Base-by-base conservation (phyloP, 2,888 invertebrate genomes). In the Papilio demoleus region DNA sequence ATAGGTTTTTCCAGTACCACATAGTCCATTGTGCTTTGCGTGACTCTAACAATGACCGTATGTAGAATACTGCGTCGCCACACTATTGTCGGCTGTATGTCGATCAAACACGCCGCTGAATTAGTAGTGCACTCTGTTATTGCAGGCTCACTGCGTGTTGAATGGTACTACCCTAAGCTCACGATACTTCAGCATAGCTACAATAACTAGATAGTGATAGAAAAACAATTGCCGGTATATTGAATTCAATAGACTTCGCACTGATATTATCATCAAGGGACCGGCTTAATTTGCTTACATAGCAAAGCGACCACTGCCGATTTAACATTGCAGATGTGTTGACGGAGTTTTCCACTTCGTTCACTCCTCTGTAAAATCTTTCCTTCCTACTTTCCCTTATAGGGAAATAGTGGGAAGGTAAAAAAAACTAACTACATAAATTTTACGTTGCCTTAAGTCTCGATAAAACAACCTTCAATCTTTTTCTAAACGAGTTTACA, bases 61-160 rank as follows among this genome's bases (percentile, higher is more conserved):
- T 47, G 62, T 47, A 34, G 62, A 47, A 47, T 36, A 63, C 62
- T 47, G 47, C 19, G 62, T 53, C 47, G 34, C 27, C 45, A 47
- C 62, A 63, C 47, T 47, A 63, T 63, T 58, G 71, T 70, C 31
- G 31, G 88, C 88, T 87, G 63, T 12, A 42, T 19, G 45, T 86
- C 86, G 82, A 87, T 87, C 86, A 87, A 87, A 87, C 88, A 87
- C 85, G 86, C 82, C 84, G 82, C 85, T 89, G 88, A 90, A 90
- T 90, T 88, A 88, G 88, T 85, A 83, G 82, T 84, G 79, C 78
- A 79, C 83, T 84, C 84, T 86, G 87, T 88, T 87, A 86, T 83
- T 82, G 82, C 76, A 77, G 79, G 81, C 78, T 77, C 77, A 76
- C 80, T 81, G 81, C 81, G 82, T 81, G 81, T 76, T 40, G 19